Conservation (phyloP, 2,888 invertebrate species). For the Drosophila aldrichi region DNA sequence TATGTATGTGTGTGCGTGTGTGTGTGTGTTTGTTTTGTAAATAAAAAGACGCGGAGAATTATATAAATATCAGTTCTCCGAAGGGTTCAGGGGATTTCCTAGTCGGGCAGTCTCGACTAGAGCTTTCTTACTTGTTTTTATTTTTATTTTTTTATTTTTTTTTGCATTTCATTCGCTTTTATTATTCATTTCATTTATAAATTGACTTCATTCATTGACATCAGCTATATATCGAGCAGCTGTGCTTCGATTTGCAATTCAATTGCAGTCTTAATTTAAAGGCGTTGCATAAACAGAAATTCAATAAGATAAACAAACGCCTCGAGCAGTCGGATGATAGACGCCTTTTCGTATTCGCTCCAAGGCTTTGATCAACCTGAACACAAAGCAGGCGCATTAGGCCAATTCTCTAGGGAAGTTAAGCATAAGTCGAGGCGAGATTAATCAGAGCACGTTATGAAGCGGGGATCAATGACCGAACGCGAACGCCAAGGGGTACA, state of each 20-base stretch:
- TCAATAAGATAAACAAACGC: constrained; percentile 54
- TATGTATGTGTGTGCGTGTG: too few relatives aligned
- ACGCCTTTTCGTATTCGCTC: constrained; percentile 15
- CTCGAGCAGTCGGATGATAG: constrained; percentile 9
- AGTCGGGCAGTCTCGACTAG: too few relatives aligned
- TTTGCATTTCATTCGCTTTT: too few relatives aligned
- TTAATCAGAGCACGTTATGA: constrained; percentile 64
- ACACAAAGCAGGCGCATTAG: constrained; percentile 23
- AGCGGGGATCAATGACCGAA: constrained; percentile 62
- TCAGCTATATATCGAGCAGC: background rate
- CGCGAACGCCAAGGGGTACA: constrained; percentile 41
- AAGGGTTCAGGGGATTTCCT: too few relatives aligned
- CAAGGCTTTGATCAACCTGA: constrained; percentile 24
- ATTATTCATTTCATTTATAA: too few relatives aligned
- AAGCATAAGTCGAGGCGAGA: constrained; percentile 51
- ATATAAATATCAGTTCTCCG: too few relatives aligned
- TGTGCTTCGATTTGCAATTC: constrained; percentile 20
- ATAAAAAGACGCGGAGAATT: too few relatives aligned
- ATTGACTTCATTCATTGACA: background rate
- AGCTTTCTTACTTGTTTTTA: too few relatives aligned
- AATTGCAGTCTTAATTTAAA: constrained; percentile 34
- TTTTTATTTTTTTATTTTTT: background rate
- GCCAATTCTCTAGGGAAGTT: constrained; percentile 44
- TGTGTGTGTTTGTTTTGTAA: too few relatives aligned
- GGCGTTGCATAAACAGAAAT: constrained; percentile 48